phyloP scores from a whole-genome alignment of 2,797 vertebrate species.

The Carduelis carduelis region DNA sequence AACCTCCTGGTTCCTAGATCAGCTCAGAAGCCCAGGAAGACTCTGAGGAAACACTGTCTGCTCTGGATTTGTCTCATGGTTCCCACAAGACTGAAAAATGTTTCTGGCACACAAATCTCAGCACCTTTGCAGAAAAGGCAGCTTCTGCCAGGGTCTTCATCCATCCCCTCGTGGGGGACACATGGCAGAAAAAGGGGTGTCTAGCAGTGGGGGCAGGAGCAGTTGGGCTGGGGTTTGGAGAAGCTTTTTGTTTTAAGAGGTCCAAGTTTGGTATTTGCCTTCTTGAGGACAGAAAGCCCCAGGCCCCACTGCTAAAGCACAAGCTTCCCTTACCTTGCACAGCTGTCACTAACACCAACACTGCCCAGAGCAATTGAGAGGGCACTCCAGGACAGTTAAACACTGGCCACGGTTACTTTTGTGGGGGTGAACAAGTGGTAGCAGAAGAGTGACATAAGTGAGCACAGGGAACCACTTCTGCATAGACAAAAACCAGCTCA shows the following conservation, averaged over 20 bases:
- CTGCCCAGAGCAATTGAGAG: rapidly evolving
- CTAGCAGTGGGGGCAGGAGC: not conserved
- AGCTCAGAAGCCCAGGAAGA: not conserved
- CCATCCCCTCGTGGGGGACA: not conserved
- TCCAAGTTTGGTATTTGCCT: not conserved
- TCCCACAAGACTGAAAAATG: not conserved
- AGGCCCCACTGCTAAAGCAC: not conserved
- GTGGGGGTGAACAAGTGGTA: not conserved
- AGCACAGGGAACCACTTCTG: not conserved
- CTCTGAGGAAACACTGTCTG: not conserved
- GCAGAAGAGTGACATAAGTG: not conserved
- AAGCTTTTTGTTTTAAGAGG: not conserved
- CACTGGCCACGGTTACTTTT: not conserved
- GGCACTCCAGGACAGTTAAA: not conserved
- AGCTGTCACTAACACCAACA: not conserved
- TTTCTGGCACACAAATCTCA: not conserved
- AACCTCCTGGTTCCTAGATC: not conserved
- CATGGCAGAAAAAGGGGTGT: not conserved
- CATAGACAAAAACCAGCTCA: not conserved
- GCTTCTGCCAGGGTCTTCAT: not conserved
- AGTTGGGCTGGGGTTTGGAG: not conserved
- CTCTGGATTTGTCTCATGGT: not conserved
- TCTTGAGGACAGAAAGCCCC: not conserved
- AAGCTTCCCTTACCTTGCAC: not conserved
- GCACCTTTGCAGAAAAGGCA: not conserved